These are phyloP conservation scores for Zele albiditarsus DNA, from an alignment of 2,888 invertebrate species.

Conservation along the genomic window DNA sequence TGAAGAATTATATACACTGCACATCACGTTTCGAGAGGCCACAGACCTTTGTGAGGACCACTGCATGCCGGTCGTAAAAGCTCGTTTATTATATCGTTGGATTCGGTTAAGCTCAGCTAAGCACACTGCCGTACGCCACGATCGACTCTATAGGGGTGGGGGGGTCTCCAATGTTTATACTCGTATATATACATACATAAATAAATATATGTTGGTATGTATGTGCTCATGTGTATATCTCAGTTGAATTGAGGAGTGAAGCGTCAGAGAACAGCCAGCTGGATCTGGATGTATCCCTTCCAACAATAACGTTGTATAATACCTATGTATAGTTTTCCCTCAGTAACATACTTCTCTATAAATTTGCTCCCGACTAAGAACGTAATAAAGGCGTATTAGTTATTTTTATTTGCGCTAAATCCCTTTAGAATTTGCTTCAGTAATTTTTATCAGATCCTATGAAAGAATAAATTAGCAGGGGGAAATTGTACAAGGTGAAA, in stretches of 20 bases:
- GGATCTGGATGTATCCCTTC: slow-evolving; percentile 13
- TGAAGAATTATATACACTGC: background rate
- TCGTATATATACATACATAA: slow-evolving; percentile 17
- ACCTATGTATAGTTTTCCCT: no score
- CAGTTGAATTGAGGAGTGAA: slow-evolving; percentile 13
- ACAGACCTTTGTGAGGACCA: slow-evolving; percentile 32
- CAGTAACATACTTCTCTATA: no score
- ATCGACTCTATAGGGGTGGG: background rate
- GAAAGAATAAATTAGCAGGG: no score
- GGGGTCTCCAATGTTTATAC: background rate
- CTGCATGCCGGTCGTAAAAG: slow-evolving; percentile 38
- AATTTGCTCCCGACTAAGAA: no score
- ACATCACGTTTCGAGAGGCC: slow-evolving; percentile 12
- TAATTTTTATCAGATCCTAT: no score
- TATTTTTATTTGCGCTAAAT: no score
- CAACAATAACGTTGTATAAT: no score
- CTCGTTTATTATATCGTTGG: slow-evolving; percentile 41
- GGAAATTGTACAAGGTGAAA: no score
- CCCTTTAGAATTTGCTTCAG: no score
- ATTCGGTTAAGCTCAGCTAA: slow-evolving; percentile 34
- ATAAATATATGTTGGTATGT: slow-evolving; percentile 22
- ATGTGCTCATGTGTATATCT: background rate
- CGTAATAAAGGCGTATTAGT: no score
- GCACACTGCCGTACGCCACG: background rate
- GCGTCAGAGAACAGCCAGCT: slow-evolving; percentile 12